These are phyloP conservation scores for Otis tarda DNA, from an alignment of 2,113 vertebrate species.

Conservation along the genomic window DNA sequence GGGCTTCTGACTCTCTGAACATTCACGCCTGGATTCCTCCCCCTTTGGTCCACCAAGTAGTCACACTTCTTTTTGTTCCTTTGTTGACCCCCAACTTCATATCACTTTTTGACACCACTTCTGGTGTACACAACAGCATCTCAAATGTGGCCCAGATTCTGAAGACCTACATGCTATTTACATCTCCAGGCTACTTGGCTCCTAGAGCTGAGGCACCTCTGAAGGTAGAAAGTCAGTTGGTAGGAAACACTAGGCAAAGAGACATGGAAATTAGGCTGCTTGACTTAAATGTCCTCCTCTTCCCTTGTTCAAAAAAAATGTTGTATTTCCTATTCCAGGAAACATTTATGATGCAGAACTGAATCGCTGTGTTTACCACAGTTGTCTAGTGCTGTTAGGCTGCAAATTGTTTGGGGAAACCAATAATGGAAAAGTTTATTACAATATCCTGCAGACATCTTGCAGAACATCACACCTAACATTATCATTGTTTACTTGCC, in stretches of 20 bases:
- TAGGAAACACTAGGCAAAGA: background rate
- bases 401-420: conserved; percentile 19
- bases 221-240: background rate
- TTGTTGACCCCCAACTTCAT: background rate
- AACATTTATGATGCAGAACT: background rate
- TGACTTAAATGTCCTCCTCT: background rate
- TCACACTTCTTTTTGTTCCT: background rate
- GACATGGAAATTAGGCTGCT: background rate
- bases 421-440: conserved; percentile 10
- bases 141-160: background rate
- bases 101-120: background rate
- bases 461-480: background rate
- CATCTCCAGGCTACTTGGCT: background rate
- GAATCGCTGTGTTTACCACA: background rate
- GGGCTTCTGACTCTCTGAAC: background rate
- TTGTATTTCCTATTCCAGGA: background rate
- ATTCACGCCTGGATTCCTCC: background rate
- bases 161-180: background rate
- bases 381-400: background rate
- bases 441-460: conserved; percentile 1
- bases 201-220: background rate
- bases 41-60: background rate
- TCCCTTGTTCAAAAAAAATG: background rate
- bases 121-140: background rate
- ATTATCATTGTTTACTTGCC: background rate